Evolutionary conservation across 2,113 vertebrate species (phyloP).

Genomic region (Mesembrinibis cayennensis): DNA sequence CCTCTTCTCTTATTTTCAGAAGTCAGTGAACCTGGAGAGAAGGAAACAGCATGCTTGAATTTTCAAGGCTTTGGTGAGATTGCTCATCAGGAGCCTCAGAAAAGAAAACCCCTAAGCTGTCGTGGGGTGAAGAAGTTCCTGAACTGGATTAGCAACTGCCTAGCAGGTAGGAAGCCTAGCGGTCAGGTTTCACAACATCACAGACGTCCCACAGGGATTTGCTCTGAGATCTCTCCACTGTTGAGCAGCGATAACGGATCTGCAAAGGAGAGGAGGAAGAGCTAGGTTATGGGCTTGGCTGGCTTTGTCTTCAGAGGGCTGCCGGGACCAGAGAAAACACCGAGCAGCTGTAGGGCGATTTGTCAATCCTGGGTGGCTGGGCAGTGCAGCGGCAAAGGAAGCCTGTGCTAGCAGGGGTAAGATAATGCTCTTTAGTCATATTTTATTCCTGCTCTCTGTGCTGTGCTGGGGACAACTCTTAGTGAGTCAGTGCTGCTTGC

Average conservation of each 20-base stretch:
- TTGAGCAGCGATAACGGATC: accelerated
- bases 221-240: accelerated
- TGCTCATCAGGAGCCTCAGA: neutral
- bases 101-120: neutral
- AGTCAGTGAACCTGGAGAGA: neutral
- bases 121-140: accelerated
- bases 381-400: neutral
- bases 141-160: neutral
- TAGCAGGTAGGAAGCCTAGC: accelerated
- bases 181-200: neutral
- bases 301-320: neutral
- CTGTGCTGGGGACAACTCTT: neutral
- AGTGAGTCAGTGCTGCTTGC: neutral
- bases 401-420: neutral
- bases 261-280: neutral
- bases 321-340: neutral
- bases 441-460: neutral
- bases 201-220: neutral
- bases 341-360: neutral
- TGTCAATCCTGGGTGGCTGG: neutral
- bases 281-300: neutral
- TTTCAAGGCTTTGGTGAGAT: neutral
- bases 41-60: neutral
- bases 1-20: neutral
- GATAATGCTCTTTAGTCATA: neutral